Evolutionary conservation across 2,113 vertebrate species (phyloP).

Genomic region (Probosciger aterrimus): DNA sequence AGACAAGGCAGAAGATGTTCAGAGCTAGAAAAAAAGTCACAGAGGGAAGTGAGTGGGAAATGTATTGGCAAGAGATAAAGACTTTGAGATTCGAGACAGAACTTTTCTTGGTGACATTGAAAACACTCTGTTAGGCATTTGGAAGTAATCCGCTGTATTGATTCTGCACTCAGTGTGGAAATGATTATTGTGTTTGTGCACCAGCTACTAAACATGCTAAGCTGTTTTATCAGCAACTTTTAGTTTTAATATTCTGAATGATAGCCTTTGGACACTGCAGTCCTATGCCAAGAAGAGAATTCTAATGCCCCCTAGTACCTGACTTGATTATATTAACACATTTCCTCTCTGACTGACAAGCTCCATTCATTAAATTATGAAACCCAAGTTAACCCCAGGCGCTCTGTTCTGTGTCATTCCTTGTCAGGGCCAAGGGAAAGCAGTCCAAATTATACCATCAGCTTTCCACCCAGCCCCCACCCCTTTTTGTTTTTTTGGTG

Average conservation of each 20-base stretch:
- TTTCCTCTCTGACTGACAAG: background rate
- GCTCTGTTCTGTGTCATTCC: background rate
- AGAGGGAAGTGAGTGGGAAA: background rate
- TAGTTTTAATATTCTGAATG: background rate
- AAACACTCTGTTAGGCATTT: background rate
- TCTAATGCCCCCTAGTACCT: background rate
- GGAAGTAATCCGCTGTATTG: background rate
- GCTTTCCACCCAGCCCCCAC: background rate
- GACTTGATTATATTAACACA: background rate
- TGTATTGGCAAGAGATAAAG: background rate
- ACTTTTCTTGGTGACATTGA: slow-evolving; percentile 17
- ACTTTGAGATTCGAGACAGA: background rate
- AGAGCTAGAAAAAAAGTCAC: accelerated
- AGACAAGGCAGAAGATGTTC: background rate
- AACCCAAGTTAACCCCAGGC: background rate
- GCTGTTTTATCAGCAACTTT: slow-evolving; percentile 42
- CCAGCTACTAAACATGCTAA: slow-evolving; percentile 19
- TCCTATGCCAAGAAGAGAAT: background rate
- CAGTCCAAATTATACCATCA: background rate
- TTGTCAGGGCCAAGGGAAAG: background rate
- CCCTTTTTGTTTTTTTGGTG: background rate
- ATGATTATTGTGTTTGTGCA: slow-evolving; percentile 43
- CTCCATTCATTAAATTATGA: background rate
- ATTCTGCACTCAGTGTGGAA: slow-evolving; percentile 1
- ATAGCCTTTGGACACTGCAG: background rate